Conservation (phyloP, 2,888 invertebrate genomes). For the Coelinius sp. region DNA sequence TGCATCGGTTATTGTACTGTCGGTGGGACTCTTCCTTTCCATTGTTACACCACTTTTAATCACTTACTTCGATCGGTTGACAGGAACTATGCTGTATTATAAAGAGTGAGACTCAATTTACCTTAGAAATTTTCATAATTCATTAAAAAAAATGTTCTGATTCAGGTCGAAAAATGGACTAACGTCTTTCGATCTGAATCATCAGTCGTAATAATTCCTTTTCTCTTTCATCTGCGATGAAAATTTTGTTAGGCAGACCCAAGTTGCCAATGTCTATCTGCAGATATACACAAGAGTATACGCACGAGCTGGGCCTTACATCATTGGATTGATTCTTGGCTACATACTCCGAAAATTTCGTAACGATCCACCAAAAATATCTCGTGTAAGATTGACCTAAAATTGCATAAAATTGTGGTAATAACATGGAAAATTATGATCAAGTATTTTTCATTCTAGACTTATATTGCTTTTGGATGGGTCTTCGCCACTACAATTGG, state of each 20-base stretch:
- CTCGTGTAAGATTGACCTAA: conserved; percentile 4
- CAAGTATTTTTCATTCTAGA: conserved; percentile 45
- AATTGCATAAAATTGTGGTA: not conserved
- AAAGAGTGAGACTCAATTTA: conserved; percentile 58
- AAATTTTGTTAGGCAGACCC: conserved; percentile 46
- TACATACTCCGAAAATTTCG: conserved; percentile 35
- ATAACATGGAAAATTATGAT: not conserved
- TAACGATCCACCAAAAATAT: conserved; percentile 1
- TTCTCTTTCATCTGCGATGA: not conserved
- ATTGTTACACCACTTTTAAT: conserved; percentile 57
- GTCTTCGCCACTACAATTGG: conserved; percentile 47
- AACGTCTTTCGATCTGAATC: too few species aligned
- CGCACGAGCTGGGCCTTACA: conserved; percentile 46
- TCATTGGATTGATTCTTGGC: conserved; percentile 48
- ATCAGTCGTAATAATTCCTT: too few species aligned
- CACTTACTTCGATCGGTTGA: conserved; percentile 55
- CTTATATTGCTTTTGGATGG: conserved; percentile 56
- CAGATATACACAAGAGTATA: conserved; percentile 58
- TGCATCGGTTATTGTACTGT: conserved; percentile 61
- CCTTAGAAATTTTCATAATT: not conserved
- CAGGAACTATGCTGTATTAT: conserved; percentile 64
- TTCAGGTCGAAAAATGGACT: too few species aligned
- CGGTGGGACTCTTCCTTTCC: conserved; percentile 55
- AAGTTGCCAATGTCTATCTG: conserved; percentile 55
- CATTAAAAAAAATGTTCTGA: not conserved